A percentile compares a stretch with the other conserved stretches of the same genome.
Evolutionary conservation across 2,113 vertebrate species (phyloP).

Genomic region (Lagopus muta): DNA sequence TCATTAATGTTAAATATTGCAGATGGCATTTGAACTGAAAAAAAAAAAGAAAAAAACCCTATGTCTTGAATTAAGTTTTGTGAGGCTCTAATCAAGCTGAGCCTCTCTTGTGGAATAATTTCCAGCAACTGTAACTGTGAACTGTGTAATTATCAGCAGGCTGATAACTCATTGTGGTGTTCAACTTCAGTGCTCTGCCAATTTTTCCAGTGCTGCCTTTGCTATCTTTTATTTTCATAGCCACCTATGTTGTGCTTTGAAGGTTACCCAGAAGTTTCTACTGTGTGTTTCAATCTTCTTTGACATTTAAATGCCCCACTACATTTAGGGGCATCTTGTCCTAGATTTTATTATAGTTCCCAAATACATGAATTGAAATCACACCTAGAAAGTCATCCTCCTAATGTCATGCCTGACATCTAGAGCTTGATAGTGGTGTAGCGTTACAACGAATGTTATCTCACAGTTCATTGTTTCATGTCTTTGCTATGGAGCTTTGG

Average conservation of each 20-base stretch:
- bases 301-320: not conserved
- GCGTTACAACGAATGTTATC: not conserved
- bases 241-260: not conserved
- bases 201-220: not conserved
- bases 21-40: not conserved
- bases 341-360: not conserved
- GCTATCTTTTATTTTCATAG: not conserved
- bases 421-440: not conserved
- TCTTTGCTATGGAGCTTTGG: not conserved
- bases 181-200: not conserved
- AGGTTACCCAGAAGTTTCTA: not conserved
- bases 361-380: not conserved
- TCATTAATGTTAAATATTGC: not conserved
- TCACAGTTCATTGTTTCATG: not conserved
- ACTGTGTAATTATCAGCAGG: not conserved
- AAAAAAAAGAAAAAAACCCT: not conserved
- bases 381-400: not conserved
- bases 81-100: constrained; percentile 5
- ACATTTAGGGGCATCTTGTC: not conserved
- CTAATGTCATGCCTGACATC: not conserved
- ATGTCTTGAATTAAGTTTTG: not conserved
- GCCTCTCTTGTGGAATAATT: not conserved
- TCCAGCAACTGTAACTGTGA: not conserved
- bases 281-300: not conserved
- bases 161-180: not conserved